These are phyloP conservation scores for Sebastes wilsoni DNA, from an alignment of 2,797 vertebrate genomes.

Conservation along the genomic window DNA sequence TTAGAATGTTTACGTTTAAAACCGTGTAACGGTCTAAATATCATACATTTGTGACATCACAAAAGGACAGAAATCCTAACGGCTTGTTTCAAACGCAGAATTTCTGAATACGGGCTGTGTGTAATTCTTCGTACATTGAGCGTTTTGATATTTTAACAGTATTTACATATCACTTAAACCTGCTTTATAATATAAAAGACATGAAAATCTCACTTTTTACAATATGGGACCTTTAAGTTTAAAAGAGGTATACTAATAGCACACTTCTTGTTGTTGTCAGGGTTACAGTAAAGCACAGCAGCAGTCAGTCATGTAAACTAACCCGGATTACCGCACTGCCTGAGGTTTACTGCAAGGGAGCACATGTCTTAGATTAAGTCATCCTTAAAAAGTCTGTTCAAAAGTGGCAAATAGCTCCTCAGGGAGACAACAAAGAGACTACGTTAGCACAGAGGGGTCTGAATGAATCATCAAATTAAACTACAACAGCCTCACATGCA, in stretches of 20 bases:
- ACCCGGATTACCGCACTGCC: slow-evolving; percentile 32
- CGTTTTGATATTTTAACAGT: too few relatives aligned
- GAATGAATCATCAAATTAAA: slow-evolving; percentile 45
- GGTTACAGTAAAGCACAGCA: slow-evolving; percentile 4
- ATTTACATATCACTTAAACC: fast-evolving
- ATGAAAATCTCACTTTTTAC: too few relatives aligned
- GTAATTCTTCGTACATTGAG: too few relatives aligned
- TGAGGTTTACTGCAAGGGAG: slow-evolving; percentile 10
- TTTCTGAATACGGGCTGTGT: too few relatives aligned
- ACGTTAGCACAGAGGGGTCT: not conserved
- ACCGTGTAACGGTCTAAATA: fast-evolving
- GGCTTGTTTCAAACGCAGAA: too few relatives aligned
- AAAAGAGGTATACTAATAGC: too few relatives aligned
- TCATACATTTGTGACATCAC: fast-evolving
- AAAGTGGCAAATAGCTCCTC: not conserved
- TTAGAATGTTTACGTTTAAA: too few relatives aligned
- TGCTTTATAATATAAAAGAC: too few relatives aligned
- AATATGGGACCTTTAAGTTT: too few relatives aligned
- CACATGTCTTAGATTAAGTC: slow-evolving; percentile 24
- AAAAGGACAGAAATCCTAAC: too few relatives aligned
- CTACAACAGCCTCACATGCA: slow-evolving; percentile 47
- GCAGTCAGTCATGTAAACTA: slow-evolving; percentile 8
- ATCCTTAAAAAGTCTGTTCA: not conserved
- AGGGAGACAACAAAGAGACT: not conserved
- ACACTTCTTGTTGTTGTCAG: too few relatives aligned